phyloP scores from a whole-genome alignment of 2,113 vertebrate genomes.

The Colossoma macropomum region DNA sequence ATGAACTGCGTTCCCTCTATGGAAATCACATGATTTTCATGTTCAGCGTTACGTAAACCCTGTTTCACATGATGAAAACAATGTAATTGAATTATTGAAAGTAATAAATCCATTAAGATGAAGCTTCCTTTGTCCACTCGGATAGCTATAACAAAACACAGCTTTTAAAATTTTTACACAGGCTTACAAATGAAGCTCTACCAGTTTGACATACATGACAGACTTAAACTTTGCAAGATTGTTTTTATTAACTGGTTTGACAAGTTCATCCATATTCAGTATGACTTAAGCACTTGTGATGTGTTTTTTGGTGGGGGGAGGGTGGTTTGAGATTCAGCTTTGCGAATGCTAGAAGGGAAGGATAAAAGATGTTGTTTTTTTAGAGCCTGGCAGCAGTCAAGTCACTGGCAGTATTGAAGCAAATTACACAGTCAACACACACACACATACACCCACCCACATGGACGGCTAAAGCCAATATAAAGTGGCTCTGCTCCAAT shows the following conservation, averaged over 20 bases:
- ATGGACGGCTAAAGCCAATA: not conserved
- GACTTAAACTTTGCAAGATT: not conserved
- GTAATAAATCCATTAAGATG: no score
- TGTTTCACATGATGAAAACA: no score
- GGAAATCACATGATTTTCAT: no score
- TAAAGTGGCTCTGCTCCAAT: not conserved
- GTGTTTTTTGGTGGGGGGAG: not conserved
- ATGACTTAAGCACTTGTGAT: not conserved
- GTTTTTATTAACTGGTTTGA: constrained; percentile 11
- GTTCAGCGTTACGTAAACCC: no score
- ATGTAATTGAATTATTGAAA: no score
- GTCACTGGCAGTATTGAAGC: constrained; percentile 20
- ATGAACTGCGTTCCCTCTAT: no score
- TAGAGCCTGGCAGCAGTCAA: constrained; percentile 11
- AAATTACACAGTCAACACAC: not conserved
- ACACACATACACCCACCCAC: not conserved
- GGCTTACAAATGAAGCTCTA: not conserved
- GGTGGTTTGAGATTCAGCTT: not conserved
- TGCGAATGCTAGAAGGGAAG: not conserved
- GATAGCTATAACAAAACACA: no score
- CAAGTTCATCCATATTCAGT: not conserved
- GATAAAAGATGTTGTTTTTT: constrained; percentile 2
- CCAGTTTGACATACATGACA: not conserved
- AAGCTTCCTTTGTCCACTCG: no score
- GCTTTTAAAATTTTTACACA: no score